phyloP scores from a whole-genome alignment of 2,888 invertebrate genomes.

The Chymomyza amoena region DNA sequence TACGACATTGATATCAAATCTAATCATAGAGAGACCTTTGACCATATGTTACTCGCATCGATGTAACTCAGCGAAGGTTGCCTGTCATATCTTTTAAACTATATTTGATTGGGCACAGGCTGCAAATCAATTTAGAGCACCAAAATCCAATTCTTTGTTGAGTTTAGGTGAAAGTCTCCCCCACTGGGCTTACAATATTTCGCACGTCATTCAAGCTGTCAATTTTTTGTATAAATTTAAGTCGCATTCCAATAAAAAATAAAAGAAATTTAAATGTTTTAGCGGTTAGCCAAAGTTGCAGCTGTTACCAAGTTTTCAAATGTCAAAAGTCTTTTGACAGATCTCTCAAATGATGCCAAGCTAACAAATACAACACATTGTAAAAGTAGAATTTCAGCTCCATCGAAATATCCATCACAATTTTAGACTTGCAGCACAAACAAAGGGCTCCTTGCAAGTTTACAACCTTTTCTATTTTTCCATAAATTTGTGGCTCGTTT shows the following conservation, averaged over 20 bases:
- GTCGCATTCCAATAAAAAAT: background rate
- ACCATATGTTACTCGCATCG: no score
- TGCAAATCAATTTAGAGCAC: background rate
- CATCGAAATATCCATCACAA: slow-evolving; percentile 53
- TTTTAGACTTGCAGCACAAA: slow-evolving; percentile 2
- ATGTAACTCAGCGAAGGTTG: no score
- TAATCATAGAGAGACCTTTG: no score
- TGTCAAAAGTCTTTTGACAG: slow-evolving; percentile 61
- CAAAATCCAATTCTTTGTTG: background rate
- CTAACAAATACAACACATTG: slow-evolving; percentile 21
- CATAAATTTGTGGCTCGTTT: slow-evolving; percentile 48
- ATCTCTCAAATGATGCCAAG: slow-evolving; percentile 34
- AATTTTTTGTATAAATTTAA: slow-evolving; percentile 44
- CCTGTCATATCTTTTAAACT: background rate
- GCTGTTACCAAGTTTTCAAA: slow-evolving; percentile 36
- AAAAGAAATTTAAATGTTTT: background rate
- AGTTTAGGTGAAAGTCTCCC: background rate
- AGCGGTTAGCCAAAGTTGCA: slow-evolving; percentile 21
- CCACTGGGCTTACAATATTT: slow-evolving; percentile 51
- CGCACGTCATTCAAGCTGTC: slow-evolving; percentile 75
- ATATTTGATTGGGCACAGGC: background rate
- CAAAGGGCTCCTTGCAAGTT: slow-evolving; percentile 31
- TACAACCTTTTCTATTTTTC: slow-evolving; percentile 30
- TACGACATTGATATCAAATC: no score
- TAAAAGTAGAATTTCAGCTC: slow-evolving; percentile 12